Evolutionary conservation across 92 coral and sea anemone genomes (phyloP).

Genomic region (Muricea muricata): DNA sequence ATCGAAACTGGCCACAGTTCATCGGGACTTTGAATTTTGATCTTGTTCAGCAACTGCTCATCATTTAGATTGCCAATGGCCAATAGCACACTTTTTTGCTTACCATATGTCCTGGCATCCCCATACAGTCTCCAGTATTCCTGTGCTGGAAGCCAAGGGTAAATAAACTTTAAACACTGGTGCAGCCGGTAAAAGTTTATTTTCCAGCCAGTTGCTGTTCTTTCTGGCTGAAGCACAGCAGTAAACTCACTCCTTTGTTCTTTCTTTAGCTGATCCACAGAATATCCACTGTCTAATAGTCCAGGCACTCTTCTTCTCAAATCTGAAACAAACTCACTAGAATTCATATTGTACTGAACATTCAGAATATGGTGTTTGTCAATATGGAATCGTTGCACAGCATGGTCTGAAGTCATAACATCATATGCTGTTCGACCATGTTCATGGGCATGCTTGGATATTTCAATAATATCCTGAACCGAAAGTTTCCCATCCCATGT

Average conservation of each 20-base stretch:
- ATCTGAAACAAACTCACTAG: constrained; percentile 28
- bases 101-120: constrained; percentile 63
- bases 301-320: constrained; percentile 34
- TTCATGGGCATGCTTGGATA: neutral
- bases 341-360: constrained; percentile 38
- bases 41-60: constrained; percentile 27
- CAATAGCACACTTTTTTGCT: constrained; percentile 52
- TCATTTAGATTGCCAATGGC: constrained; percentile 42
- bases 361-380: constrained; percentile 17
- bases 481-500: neutral
- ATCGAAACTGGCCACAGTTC: constrained; percentile 65
- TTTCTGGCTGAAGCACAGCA: constrained; percentile 35
- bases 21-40: constrained; percentile 58
- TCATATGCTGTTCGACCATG: neutral
- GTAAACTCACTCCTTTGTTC: constrained; percentile 8
- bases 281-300: constrained; percentile 11
- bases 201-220: constrained; percentile 42
- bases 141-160: neutral
- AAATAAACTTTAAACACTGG: neutral
- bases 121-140: constrained; percentile 72
- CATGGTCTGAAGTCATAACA: neutral
- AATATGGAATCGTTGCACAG: constrained; percentile 1
- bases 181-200: neutral
- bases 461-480: constrained; percentile 2
- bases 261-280: constrained; percentile 22